Evolutionary conservation across 2,888 invertebrate genomes (phyloP).

Genomic region (Acanthococcus lagerstroemiae): DNA sequence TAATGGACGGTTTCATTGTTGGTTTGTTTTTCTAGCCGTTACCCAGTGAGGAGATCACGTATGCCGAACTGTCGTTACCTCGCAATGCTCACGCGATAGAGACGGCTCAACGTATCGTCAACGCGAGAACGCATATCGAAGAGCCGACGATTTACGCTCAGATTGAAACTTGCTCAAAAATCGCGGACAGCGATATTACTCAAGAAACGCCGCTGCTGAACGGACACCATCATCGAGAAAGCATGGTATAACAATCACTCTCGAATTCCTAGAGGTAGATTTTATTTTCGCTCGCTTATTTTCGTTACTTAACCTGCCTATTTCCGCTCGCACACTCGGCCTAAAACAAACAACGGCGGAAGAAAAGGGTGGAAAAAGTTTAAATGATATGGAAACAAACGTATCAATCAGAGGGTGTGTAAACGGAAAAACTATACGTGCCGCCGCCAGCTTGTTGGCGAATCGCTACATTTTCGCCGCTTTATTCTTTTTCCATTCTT

Average conservation of each 20-base stretch:
- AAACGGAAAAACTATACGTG: no score
- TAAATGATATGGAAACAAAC: no score
- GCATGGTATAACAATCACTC: conserved; percentile 36
- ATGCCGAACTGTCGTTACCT: conserved; percentile 48
- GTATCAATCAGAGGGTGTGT: no score
- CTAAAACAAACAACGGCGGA: no score
- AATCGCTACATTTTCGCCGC: no score
- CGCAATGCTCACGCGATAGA: conserved; percentile 33
- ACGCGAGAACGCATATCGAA: conserved; percentile 41
- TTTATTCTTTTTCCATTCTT: no score
- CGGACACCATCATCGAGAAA: conserved; percentile 35
- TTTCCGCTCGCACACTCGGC: no score
- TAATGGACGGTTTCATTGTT: background rate
- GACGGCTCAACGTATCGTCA: background rate
- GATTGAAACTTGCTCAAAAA: conserved; percentile 43
- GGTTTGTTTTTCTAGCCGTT: conserved; percentile 31
- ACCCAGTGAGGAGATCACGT: conserved; percentile 48
- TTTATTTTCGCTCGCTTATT: background rate
- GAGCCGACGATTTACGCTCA: conserved; percentile 50
- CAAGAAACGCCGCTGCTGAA: conserved; percentile 34
- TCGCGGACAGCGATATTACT: conserved; percentile 20
- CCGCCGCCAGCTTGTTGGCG: no score
- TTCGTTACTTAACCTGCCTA: no score
- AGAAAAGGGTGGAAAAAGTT: no score
- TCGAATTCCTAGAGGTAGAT: conserved; percentile 13